A percentile compares a stretch with the other conserved stretches of the same genome.
Conservation (phyloP, 2,797 vertebrate species). For the Mionectes olivaceus region DNA sequence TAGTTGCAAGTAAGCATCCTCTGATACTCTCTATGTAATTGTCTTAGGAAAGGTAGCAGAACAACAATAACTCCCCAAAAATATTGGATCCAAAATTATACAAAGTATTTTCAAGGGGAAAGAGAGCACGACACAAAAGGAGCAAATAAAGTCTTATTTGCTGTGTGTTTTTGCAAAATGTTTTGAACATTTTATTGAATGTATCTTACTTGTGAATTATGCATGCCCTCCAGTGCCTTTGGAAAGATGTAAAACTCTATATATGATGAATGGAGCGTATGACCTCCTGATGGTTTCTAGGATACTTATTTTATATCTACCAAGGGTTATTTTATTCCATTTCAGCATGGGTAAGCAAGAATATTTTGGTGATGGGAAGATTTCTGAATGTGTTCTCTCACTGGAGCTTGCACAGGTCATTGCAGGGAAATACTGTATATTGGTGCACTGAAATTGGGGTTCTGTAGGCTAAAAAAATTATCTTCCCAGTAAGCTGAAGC, state of each 20-base stretch:
- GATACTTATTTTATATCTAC: background rate
- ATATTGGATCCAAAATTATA: constrained; percentile 16
- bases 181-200: constrained; percentile 20
- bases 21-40: background rate
- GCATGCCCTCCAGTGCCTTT: background rate
- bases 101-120: constrained; percentile 15
- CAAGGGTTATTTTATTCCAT: background rate
- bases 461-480: background rate
- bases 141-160: constrained; percentile 21
- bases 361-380: background rate
- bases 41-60: constrained; percentile 1
- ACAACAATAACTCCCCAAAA: background rate
- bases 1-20: background rate
- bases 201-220: constrained; percentile 43
- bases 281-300: constrained; percentile 8
- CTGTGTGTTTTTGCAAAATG: background rate
- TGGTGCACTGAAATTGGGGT: background rate
- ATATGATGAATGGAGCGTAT: background rate
- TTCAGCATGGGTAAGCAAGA: background rate
- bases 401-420: background rate
- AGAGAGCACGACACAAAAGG: background rate
- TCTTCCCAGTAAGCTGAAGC: background rate
- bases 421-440: background rate
- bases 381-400: background rate
- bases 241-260: background rate